These are phyloP conservation scores for Chitala chitala DNA, from an alignment of 2,113 vertebrate genomes.

Conservation along the genomic window DNA sequence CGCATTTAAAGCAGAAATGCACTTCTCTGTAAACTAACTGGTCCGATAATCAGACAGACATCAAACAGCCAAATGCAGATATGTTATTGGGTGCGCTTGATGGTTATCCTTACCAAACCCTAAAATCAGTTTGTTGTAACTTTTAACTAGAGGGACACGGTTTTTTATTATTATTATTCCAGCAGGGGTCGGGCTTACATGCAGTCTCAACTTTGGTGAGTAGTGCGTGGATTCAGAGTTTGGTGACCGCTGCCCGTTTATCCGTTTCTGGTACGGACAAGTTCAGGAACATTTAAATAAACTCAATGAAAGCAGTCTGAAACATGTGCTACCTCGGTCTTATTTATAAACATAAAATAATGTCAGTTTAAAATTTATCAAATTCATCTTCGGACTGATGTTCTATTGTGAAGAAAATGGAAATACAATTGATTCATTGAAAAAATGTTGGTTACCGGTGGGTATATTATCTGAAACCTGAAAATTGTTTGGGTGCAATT, in stretches of 20 bases:
- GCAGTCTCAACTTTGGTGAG: slow-evolving; percentile 27
- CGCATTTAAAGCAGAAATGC: neutral
- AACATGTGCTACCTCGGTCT: too few species aligned
- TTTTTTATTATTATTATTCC: slow-evolving; percentile 45
- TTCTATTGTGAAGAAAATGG: too few species aligned
- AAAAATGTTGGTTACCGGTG: neutral
- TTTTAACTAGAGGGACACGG: neutral
- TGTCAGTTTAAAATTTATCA: too few species aligned
- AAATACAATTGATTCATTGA: too few species aligned
- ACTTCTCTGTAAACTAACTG: neutral
- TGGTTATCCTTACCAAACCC: neutral
- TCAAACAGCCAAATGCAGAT: neutral
- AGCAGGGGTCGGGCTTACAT: slow-evolving; percentile 80
- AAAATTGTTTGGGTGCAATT: too few species aligned
- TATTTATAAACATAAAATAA: too few species aligned
- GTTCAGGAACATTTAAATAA: neutral
- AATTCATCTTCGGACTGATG: too few species aligned
- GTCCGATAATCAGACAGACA: neutral
- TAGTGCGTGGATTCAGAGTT: neutral
- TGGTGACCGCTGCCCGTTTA: neutral
- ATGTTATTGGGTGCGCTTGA: neutral
- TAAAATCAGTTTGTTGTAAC: slow-evolving; percentile 4
- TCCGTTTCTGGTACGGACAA: neutral
- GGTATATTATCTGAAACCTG: neutral
- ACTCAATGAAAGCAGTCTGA: neutral